Evolutionary conservation across 2,888 invertebrate species (phyloP).

Genomic region (Lumbricus terrestris): DNA sequence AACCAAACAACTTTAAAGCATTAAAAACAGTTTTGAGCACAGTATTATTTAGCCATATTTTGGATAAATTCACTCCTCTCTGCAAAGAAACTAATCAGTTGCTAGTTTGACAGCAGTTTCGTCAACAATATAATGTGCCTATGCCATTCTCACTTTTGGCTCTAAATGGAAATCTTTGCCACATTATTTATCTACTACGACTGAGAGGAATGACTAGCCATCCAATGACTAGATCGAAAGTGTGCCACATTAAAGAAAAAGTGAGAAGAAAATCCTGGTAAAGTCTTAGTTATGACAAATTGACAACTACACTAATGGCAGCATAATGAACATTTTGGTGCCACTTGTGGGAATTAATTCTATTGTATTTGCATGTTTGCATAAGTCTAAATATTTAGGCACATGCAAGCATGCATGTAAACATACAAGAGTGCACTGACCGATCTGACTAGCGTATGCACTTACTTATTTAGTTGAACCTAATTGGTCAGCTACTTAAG

Average conservation of each 20-base stretch:
- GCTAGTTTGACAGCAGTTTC: background rate
- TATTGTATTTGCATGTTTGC: no score
- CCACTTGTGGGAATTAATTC: no score
- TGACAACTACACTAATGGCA: no score
- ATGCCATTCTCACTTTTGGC: background rate
- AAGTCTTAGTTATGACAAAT: no score
- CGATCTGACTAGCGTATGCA: background rate
- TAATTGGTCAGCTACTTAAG: background rate
- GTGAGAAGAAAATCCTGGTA: no score
- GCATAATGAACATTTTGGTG: no score
- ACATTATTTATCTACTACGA: background rate
- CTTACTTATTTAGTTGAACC: background rate
- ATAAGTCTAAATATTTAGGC: background rate
- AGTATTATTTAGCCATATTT: background rate
- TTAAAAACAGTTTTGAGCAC: background rate
- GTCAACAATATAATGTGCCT: background rate
- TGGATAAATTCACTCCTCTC: background rate
- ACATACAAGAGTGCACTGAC: no score
- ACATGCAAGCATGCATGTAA: background rate
- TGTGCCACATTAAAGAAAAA: no score
- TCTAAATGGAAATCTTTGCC: background rate
- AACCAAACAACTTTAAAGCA: background rate
- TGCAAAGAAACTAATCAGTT: background rate
- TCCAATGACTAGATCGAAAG: no score
- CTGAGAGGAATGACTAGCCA: no score